Percentiles rank a stretch among this genome's conserved stretches.
These are phyloP conservation scores for Eretmocerus hayati DNA, from an alignment of 2,888 invertebrate genomes.

Conservation along the genomic window DNA sequence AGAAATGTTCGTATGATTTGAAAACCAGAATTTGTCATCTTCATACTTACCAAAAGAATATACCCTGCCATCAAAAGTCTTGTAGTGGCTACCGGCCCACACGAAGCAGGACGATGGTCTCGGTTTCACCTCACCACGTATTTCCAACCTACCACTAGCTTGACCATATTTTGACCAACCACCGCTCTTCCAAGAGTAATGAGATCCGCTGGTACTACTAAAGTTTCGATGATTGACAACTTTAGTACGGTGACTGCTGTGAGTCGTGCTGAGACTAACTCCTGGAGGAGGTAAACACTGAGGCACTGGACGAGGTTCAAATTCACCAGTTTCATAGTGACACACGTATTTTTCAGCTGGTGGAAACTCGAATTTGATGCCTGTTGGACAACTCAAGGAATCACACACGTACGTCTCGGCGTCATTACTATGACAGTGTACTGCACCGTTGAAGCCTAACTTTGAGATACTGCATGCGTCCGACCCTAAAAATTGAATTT, in stretches of 20 bases:
- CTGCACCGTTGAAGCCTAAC: constrained; percentile 69
- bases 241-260: constrained; percentile 22
- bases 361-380: constrained; percentile 56
- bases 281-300: constrained; percentile 50
- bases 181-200: constrained; percentile 25
- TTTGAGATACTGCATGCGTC: constrained; percentile 56
- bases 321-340: constrained; percentile 58
- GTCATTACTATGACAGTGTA: constrained; percentile 59
- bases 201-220: too few species aligned
- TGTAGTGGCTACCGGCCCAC: constrained; percentile 76
- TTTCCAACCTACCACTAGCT: neutral
- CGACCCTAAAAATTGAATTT: constrained; percentile 10
- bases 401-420: constrained; percentile 57
- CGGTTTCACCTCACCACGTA: neutral
- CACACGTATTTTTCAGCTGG: constrained; percentile 62
- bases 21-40: too few species aligned
- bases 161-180: neutral
- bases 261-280: neutral
- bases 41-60: constrained; percentile 52
- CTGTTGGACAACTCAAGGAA: constrained; percentile 61
- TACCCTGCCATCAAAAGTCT: constrained; percentile 78
- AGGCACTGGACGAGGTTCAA: constrained; percentile 64
- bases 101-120: constrained; percentile 66
- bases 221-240: constrained; percentile 28
- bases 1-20: too few species aligned